A percentile compares a stretch with the other conserved stretches of the same genome.
Evolutionary conservation across 2,113 vertebrate genomes (phyloP).

Genomic region (Dicrurus megarhynchus): DNA sequence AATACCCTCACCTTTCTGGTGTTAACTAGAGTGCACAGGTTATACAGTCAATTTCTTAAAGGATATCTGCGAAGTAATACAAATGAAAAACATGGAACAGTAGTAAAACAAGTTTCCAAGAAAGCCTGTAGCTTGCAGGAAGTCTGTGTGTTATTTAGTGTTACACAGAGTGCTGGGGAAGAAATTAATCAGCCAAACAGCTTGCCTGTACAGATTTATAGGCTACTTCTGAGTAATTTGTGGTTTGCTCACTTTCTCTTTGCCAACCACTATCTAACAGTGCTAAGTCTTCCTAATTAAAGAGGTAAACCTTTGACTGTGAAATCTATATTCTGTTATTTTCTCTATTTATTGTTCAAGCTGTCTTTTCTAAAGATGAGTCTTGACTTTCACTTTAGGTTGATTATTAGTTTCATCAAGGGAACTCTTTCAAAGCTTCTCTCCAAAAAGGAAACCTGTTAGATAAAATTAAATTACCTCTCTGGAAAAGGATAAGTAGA

Average conservation of each 20-base stretch:
- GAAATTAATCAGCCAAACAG: constrained; percentile 50
- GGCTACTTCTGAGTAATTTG: neutral
- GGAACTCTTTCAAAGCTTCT: neutral
- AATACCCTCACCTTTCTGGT: neutral
- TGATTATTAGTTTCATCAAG: constrained; percentile 21
- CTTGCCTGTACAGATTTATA: constrained; percentile 29
- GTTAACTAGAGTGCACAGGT: neutral
- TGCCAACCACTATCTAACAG: neutral
- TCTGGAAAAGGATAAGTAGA: neutral
- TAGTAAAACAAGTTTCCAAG: neutral
- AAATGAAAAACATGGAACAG: neutral
- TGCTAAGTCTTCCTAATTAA: constrained; percentile 57
- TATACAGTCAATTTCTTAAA: neutral
- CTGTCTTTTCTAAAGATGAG: neutral
- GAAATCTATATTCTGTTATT: constrained; percentile 64
- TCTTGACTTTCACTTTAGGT: constrained; percentile 9
- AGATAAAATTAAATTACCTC: constrained; percentile 26
- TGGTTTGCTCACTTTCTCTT: constrained; percentile 18
- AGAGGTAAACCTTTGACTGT: constrained; percentile 42
- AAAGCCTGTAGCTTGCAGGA: neutral
- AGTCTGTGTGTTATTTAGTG: neutral
- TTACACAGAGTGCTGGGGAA: neutral
- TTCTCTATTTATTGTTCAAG: constrained; percentile 44
- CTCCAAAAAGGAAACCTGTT: neutral
- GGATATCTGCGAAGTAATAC: neutral